Evolutionary conservation across 2,888 invertebrate genomes (phyloP).

Genomic region (Willowsia nigromaculata): DNA sequence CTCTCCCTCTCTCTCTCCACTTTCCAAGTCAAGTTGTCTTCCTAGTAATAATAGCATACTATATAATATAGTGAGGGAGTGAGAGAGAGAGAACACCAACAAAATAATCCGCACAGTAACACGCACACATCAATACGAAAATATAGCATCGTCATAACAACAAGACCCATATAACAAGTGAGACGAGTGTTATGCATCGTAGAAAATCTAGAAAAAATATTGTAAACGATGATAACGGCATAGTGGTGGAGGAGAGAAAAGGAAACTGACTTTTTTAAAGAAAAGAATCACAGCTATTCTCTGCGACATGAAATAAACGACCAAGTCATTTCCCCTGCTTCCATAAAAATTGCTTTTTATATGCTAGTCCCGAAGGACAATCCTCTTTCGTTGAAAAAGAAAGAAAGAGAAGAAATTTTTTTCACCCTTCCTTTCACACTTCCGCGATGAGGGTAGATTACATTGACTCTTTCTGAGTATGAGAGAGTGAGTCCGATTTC

Average conservation of each 20-base stretch:
- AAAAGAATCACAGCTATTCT: conserved; percentile 68
- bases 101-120: conserved; percentile 46
- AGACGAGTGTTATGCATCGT: background rate
- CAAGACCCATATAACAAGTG: background rate
- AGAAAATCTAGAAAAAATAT: too few species aligned
- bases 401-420: conserved; percentile 58
- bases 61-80: background rate
- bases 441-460: conserved; percentile 72
- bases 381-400: conserved; percentile 38
- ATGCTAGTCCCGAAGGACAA: conserved; percentile 64
- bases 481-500: background rate
- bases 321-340: conserved; percentile 73
- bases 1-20: conserved; percentile 11
- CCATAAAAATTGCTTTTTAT: conserved; percentile 71
- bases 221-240: background rate
- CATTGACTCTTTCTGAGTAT: conserved; percentile 12
- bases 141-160: conserved; percentile 25
- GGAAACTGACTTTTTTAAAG: conserved; percentile 66
- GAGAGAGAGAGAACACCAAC: background rate
- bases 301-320: conserved; percentile 71
- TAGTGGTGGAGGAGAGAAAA: background rate
- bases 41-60: background rate
- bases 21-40: background rate
- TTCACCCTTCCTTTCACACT: conserved; percentile 73
- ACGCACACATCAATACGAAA: conserved; percentile 57